A percentile compares a stretch with the other conserved stretches of the same genome.
These are phyloP conservation scores for Archips crataeganus DNA, from an alignment of 2,888 invertebrate genomes.

Conservation along the genomic window DNA sequence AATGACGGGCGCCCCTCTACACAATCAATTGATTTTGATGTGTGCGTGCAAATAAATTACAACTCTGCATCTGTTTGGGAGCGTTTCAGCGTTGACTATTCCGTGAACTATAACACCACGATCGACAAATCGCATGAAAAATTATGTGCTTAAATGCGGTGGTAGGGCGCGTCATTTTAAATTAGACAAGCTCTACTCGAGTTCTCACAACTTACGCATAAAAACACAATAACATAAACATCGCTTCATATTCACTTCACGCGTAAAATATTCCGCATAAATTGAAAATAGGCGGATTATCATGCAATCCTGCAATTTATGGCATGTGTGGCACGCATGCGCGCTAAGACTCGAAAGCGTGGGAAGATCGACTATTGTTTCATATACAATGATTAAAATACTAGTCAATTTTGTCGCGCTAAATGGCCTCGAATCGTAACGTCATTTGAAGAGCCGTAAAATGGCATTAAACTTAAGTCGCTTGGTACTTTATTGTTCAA, in stretches of 20 bases:
- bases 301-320: slow-evolving; percentile 33
- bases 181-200: neutral
- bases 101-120: no score
- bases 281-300: slow-evolving; percentile 36
- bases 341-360: slow-evolving; percentile 48
- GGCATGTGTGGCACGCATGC: slow-evolving; percentile 50
- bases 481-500: no score
- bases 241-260: neutral
- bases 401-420: neutral
- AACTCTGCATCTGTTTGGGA: no score
- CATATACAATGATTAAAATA: slow-evolving; percentile 22
- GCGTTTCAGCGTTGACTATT: no score
- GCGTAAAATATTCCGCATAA: slow-evolving; percentile 22
- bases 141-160: no score
- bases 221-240: neutral
- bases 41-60: no score
- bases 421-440: slow-evolving; percentile 11
- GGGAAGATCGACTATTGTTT: slow-evolving; percentile 45
- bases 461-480: neutral
- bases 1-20: no score
- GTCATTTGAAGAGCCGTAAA: neutral
- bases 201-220: neutral
- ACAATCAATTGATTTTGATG: no score
- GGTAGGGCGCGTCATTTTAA: no score
- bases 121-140: no score